Evolutionary conservation across 2,888 invertebrate genomes (phyloP), one percentile per base, ranked within the genome.

Genomic region (Limnephilus auricula): DNA sequence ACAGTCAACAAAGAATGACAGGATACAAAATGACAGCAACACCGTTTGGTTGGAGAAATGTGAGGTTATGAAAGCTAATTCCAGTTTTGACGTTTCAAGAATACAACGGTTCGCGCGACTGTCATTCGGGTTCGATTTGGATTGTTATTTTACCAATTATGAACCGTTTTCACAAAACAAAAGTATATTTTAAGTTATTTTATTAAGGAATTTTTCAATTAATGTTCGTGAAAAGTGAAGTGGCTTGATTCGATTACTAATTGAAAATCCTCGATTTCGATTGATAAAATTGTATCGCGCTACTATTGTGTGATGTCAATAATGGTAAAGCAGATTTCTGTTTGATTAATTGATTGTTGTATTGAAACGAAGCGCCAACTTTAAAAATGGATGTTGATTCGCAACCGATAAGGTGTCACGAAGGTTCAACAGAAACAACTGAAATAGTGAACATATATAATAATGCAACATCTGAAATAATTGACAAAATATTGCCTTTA

Each of bases 71-170:
- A 88, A 2, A 6, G 15, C 30, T 25, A 30, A 78, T 88, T 34
- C 25, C 25, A 82, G 82, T 85, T 88, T 88, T 88, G 87, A 88
- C 87, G 79, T 79, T 88, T 88, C 79, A n/a, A 65, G 37, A n/a
- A 78, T 88, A 12, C 0, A 0, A 30, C 15, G 25, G 79, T 32
- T 78, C 37, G 32, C 45, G 87, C 87, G 37, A 25, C 34, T 65
- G 87, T 78, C 87, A 85, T 30, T 82, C 25, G 34, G 34, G 82
- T 82, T 82, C 32, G 34, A 82, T 82, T 34, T 82, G 65, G 65
- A 65, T 18, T 34, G 82, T 82, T 82, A 15, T 82, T 82, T 32
- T 25, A 82, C 34, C 2, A 37, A 82, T 34, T 25, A 82, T 15
- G 32, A 82, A 37, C 37, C 6, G 32, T 25, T 32, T 82, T 18